phyloP scores from a whole-genome alignment of 2,113 vertebrate species.

The Dicrurus megarhynchus region DNA sequence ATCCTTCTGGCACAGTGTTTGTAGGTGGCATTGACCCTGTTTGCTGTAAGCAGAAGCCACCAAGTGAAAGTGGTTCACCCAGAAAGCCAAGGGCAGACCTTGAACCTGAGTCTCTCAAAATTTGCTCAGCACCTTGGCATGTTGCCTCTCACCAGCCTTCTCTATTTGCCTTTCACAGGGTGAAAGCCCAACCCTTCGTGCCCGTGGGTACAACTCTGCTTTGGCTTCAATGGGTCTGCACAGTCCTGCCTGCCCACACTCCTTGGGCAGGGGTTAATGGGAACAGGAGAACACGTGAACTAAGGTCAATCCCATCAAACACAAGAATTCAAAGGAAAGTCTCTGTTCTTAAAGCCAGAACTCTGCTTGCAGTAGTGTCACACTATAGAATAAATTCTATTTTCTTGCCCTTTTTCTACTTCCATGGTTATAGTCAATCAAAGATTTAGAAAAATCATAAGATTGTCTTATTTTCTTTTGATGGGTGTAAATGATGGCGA shows the following conservation, averaged over 20 bases:
- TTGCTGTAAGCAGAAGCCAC: not conserved
- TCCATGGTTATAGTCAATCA: not conserved
- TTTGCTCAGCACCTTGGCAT: not conserved
- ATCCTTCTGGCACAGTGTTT: not conserved
- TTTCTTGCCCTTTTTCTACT: not conserved
- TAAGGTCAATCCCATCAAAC: not conserved
- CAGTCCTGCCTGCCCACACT: not conserved
- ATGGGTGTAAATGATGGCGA: not conserved
- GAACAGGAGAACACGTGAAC: not conserved
- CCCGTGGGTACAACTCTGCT: rapidly evolving
- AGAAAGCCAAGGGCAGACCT: not conserved
- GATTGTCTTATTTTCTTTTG: not conserved
- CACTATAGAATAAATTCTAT: not conserved
- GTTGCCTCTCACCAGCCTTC: not conserved
- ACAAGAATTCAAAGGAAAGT: not conserved
- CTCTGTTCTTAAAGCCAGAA: not conserved
- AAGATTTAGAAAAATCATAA: not conserved
- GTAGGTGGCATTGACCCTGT: rapidly evolving
- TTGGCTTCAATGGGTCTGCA: not conserved
- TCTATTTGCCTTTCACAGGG: slow-evolving; percentile 15
- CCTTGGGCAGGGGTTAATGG: not conserved
- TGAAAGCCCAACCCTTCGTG: not conserved
- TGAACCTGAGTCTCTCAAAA: not conserved
- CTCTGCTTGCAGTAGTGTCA: not conserved
- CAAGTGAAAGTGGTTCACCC: not conserved